A percentile compares a stretch with the other conserved stretches of the same genome.
phyloP scores from a whole-genome alignment of 1,140 invertebrate genomes.

The Psilanteris sp. region DNA sequence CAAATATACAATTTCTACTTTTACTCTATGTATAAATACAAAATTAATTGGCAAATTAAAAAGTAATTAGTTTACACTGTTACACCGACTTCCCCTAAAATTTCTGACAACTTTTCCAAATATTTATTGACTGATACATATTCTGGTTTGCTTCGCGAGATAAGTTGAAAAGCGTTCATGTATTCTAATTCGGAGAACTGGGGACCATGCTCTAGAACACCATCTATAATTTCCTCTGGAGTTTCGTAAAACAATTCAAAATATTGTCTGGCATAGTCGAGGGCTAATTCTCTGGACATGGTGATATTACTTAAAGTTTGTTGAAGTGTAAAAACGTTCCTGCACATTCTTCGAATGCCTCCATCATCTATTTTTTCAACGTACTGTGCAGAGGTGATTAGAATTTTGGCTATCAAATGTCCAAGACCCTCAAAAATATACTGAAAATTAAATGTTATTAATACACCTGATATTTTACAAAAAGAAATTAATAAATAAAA shows the following conservation, averaged over 20 bases:
- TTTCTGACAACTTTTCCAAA: slow-evolving; percentile 83
- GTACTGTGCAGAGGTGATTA: slow-evolving; percentile 90
- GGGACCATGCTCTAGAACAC: slow-evolving; percentile 89
- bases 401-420: slow-evolving; percentile 90
- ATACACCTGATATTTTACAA: no score
- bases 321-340: slow-evolving; percentile 92
- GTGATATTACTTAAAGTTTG: slow-evolving; percentile 93
- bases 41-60: no score
- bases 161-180: slow-evolving; percentile 89
- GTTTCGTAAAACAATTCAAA: slow-evolving; percentile 92
- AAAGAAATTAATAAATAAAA: no score
- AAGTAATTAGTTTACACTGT: no score
- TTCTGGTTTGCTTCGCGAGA: slow-evolving; percentile 82
- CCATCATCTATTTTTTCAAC: slow-evolving; percentile 89
- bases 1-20: no score
- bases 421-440: slow-evolving; percentile 97
- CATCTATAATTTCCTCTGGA: slow-evolving; percentile 91
- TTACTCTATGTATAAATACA: no score
- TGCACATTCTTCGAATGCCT: slow-evolving; percentile 90
- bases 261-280: slow-evolving; percentile 94
- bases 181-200: slow-evolving; percentile 92
- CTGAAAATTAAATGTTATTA: slow-evolving; percentile 82
- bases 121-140: slow-evolving; percentile 79
- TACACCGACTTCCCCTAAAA: slow-evolving; percentile 84
- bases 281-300: slow-evolving; percentile 88